Conservation (phyloP, 2,888 invertebrate genomes). For the Allacma fusca region DNA sequence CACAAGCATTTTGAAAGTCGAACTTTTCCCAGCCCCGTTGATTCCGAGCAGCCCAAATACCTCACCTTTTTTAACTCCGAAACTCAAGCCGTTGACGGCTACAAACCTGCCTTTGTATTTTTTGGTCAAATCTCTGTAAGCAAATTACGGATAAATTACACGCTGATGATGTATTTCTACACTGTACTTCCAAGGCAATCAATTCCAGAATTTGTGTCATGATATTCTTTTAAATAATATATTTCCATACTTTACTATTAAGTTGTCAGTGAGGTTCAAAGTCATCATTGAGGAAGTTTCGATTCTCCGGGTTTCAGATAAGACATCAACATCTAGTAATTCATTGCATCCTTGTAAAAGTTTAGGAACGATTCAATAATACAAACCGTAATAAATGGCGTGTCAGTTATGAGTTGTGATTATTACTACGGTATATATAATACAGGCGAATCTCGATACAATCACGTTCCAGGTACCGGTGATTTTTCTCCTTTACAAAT, state of each 20-base stretch:
- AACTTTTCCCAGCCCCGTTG: constrained; percentile 86
- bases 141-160: constrained; percentile 68
- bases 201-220: too few species aligned
- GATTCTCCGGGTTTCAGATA: constrained; percentile 50
- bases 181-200: too few species aligned
- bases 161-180: too few species aligned
- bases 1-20: constrained; percentile 77
- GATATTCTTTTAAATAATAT: constrained; percentile 22
- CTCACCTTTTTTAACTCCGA: constrained; percentile 75
- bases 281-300: constrained; percentile 21
- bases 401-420: too few species aligned
- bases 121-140: constrained; percentile 78
- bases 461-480: too few species aligned
- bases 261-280: constrained; percentile 54
- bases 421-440: too few species aligned
- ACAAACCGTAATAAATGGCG: not conserved
- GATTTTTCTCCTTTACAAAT: too few species aligned
- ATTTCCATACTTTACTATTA: constrained; percentile 60
- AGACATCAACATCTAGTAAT: constrained; percentile 51
- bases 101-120: constrained; percentile 75
- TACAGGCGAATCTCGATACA: too few species aligned
- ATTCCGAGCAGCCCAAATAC: constrained; percentile 84
- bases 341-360: not conserved
- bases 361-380: not conserved
- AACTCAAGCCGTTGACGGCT: constrained; percentile 80